Evolutionary conservation across 2,113 vertebrate species (phyloP).

Genomic region (Hypomesus transpacificus): DNA sequence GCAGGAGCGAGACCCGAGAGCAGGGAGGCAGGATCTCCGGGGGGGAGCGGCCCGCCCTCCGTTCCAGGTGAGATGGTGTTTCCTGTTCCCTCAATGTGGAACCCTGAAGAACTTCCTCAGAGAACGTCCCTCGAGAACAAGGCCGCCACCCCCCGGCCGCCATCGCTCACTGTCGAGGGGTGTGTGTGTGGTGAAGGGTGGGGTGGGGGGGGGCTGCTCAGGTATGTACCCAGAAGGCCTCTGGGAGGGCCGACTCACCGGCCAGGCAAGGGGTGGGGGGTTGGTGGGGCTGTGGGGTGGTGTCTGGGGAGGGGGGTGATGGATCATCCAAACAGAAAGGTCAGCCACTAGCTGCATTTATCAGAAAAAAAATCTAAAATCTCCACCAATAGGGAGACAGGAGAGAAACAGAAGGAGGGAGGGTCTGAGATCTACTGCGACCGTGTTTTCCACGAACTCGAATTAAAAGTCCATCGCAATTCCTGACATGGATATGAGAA

Average conservation of each 20-base stretch:
- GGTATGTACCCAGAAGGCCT: slow-evolving; percentile 7
- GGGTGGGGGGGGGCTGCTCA: not conserved
- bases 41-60: not conserved
- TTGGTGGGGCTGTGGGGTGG: slow-evolving; percentile 17
- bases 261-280: slow-evolving; percentile 1
- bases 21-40: not conserved
- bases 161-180: slow-evolving; percentile 18
- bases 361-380: slow-evolving; percentile 19
- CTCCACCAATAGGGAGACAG: too few relatives aligned
- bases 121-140: slow-evolving; percentile 2
- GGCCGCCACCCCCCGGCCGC: not conserved
- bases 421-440: too few relatives aligned
- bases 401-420: too few relatives aligned
- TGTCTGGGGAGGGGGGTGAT: slow-evolving; percentile 14
- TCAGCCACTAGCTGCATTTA: slow-evolving; percentile 19
- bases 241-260: slow-evolving; percentile 1
- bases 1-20: slow-evolving; percentile 18
- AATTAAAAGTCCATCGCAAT: too few relatives aligned
- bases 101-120: not conserved
- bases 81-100: slow-evolving; percentile 1
- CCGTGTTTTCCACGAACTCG: too few relatives aligned
- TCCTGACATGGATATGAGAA: too few relatives aligned
- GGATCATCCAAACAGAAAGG: slow-evolving; percentile 36
- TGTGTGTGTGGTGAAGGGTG: not conserved
- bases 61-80: slow-evolving; percentile 24